Conservation (phyloP, 1,140 invertebrate genomes). For the Mercenaria mercenaria region DNA sequence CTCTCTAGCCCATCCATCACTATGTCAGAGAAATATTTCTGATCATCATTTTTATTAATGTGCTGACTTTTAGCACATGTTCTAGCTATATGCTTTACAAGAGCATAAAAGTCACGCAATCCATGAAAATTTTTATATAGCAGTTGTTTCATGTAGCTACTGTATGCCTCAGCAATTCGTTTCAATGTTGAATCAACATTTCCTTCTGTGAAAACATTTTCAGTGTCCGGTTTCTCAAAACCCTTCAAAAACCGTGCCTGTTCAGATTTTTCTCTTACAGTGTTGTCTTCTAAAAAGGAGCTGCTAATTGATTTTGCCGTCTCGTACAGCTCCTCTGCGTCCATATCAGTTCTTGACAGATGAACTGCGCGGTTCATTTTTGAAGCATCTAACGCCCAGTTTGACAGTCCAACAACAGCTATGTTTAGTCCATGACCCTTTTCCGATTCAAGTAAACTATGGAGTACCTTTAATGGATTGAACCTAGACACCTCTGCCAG, state of each 20-base stretch:
- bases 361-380: constrained; percentile 79
- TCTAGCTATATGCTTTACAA: constrained; percentile 65
- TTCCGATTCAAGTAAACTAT: constrained; percentile 72
- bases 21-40: neutral
- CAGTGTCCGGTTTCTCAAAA: neutral
- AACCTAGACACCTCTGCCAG: constrained; percentile 72
- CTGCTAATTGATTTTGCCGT: constrained; percentile 67
- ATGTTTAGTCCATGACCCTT: constrained; percentile 61
- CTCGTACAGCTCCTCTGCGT: constrained; percentile 68
- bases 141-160: constrained; percentile 44
- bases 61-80: neutral
- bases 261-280: neutral
- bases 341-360: constrained; percentile 72
- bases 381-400: constrained; percentile 80
- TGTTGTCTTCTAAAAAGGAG: neutral
- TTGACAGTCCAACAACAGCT: constrained; percentile 79
- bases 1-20: constrained; percentile 54
- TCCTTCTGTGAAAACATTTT: neutral
- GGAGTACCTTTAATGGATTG: constrained; percentile 72
- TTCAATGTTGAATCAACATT: neutral
- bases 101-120: constrained; percentile 78
- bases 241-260: neutral
- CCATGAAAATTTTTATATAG: constrained; percentile 78
- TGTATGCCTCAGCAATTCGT: constrained; percentile 71
- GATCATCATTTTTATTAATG: no score